phyloP scores from a whole-genome alignment of 2,797 vertebrate genomes.

The Mus spretus region DNA sequence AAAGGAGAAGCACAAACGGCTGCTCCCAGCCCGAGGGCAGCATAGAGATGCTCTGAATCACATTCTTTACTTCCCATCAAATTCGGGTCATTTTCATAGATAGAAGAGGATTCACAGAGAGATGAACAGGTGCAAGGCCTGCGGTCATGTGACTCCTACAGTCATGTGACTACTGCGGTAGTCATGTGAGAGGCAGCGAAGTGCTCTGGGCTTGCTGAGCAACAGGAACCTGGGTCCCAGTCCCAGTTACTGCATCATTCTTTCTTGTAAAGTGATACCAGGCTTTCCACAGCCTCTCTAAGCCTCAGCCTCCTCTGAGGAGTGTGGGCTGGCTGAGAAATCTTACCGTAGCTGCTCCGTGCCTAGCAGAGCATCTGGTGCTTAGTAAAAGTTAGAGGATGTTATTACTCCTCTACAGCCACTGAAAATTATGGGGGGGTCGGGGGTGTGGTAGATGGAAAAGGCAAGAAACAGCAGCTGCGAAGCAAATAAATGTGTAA shows the following conservation, averaged over 20 bases:
- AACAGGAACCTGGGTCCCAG: fast-evolving
- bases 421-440: neutral
- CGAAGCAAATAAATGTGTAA: slow-evolving; percentile 15
- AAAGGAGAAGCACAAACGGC: too few relatives aligned
- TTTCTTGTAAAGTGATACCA: fast-evolving
- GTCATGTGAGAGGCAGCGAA: neutral
- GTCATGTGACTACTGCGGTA: neutral
- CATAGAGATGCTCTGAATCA: neutral
- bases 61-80: neutral
- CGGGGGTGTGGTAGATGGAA: neutral
- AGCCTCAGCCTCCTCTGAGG: neutral
- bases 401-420: neutral
- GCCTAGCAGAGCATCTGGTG: neutral
- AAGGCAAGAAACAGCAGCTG: neutral
- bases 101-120: neutral
- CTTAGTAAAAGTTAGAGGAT: neutral
- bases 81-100: neutral
- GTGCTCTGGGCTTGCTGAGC: neutral
- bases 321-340: neutral
- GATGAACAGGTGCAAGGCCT: neutral
- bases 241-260: neutral
- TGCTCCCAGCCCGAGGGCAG: neutral
- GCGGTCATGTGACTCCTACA: neutral
- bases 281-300: neutral
- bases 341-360: fast-evolving